Conservation (phyloP, 2,888 invertebrate species). For the Cremastobaeus sp. region DNA sequence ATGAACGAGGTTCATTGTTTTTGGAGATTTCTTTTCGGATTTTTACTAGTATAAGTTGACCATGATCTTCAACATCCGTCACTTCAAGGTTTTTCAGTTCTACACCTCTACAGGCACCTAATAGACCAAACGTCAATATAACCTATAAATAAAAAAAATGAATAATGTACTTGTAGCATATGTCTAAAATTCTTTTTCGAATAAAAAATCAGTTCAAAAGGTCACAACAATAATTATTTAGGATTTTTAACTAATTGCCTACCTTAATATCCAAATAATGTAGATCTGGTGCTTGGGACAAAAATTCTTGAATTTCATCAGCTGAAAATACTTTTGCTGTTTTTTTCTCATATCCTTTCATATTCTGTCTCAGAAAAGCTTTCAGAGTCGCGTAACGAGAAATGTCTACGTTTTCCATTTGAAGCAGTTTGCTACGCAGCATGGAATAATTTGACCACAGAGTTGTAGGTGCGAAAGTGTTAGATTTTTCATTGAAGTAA, state of each 20-base stretch:
- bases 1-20: conserved; percentile 3
- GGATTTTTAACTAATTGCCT: not conserved
- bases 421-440: conserved; percentile 5
- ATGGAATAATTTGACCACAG: conserved; percentile 7
- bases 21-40: conserved; percentile 16
- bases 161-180: not conserved
- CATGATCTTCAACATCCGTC: conserved; percentile 9
- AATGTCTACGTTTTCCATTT: conserved; percentile 5
- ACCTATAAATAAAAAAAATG: conserved; percentile 1
- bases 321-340: conserved; percentile 1
- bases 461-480: not conserved
- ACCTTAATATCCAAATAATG: conserved; percentile 9
- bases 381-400: conserved; percentile 9
- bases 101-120: conserved; percentile 12
- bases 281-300: not conserved
- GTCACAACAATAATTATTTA: not conserved
- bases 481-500: no score
- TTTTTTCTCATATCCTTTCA: not conserved
- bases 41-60: conserved; percentile 2
- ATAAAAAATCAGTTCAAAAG: not conserved
- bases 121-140: conserved; percentile 8
- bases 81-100: conserved; percentile 6
- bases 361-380: not conserved
- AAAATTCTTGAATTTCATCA: not conserved
- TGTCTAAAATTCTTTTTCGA: not conserved